Percentiles rank a stretch among this genome's conserved stretches.
phyloP scores from a whole-genome alignment of 2,888 invertebrate genomes.

The Cetonia aurata region DNA sequence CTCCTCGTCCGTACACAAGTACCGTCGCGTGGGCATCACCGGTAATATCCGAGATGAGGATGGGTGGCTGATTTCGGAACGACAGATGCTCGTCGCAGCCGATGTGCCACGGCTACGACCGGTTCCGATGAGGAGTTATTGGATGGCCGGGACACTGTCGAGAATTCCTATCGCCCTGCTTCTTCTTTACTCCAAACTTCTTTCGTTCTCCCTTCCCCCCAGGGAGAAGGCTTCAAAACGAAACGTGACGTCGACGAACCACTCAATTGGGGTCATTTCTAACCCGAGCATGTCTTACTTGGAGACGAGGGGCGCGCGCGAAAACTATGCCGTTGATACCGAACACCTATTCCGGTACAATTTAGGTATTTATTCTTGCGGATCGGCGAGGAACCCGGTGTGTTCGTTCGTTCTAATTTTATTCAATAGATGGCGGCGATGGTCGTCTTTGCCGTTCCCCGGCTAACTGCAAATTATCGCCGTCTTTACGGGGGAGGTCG shows the following conservation, averaged over 20 bases:
- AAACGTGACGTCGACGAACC: constrained; percentile 61
- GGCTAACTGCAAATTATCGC: constrained; percentile 29
- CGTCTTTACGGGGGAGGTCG: background rate
- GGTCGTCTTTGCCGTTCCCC: constrained; percentile 8
- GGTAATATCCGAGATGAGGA: constrained; percentile 45
- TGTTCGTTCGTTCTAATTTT: constrained; percentile 35
- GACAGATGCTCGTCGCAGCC: constrained; percentile 54
- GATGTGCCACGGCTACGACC: constrained; percentile 49
- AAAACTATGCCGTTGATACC: constrained; percentile 51
- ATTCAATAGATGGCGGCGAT: constrained; percentile 29
- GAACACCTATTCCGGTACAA: constrained; percentile 50
- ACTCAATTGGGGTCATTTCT: constrained; percentile 63
- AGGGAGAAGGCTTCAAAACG: constrained; percentile 60
- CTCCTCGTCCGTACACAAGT: background rate
- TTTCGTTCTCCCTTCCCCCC: constrained; percentile 51
- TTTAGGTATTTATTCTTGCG: constrained; percentile 49
- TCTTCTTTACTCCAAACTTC: constrained; percentile 2
- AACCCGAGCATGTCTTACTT: constrained; percentile 61
- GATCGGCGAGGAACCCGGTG: constrained; percentile 11
- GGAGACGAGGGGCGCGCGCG: constrained; percentile 50
- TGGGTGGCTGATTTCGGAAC: constrained; percentile 52
- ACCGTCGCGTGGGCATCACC: constrained; percentile 47
- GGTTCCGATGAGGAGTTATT: constrained; percentile 56
- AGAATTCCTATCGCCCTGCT: constrained; percentile 52
- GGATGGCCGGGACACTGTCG: constrained; percentile 46